Percentiles rank a stretch among this genome's conserved stretches.
Conservation (phyloP, 2,888 invertebrate species). For the Suillia variegata region DNA sequence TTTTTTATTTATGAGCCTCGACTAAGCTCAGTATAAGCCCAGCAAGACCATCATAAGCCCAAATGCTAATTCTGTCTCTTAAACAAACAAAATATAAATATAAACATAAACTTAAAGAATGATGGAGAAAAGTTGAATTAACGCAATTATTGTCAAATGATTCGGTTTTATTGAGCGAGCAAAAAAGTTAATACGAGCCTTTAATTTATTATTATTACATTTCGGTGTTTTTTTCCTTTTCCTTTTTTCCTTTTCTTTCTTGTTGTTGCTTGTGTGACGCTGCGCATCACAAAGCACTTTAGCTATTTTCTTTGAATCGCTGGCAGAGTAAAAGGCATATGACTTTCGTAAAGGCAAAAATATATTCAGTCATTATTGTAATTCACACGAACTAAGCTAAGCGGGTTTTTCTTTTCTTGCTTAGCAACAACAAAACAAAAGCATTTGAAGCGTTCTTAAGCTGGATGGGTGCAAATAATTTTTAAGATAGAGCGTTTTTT, state of each 20-base stretch:
- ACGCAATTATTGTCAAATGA: conserved; percentile 46
- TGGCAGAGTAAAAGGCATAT: background rate
- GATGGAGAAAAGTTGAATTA: conserved; percentile 40
- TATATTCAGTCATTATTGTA: too few relatives aligned
- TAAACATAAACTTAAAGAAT: too few relatives aligned
- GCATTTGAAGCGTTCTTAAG: too few relatives aligned
- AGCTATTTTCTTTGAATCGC: too few relatives aligned
- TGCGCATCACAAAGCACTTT: background rate
- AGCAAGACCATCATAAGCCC: background rate
- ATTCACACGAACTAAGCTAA: too few relatives aligned
- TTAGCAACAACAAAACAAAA: too few relatives aligned
- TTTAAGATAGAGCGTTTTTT: too few relatives aligned
- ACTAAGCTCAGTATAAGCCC: too few relatives aligned
- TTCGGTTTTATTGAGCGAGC: conserved; percentile 30
- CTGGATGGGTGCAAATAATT: too few relatives aligned
- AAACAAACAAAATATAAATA: too few relatives aligned
- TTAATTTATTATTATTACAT: background rate
- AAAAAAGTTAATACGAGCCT: background rate
- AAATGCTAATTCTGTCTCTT: background rate
- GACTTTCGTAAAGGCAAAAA: background rate
- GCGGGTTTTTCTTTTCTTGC: too few relatives aligned
- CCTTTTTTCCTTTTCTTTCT: background rate
- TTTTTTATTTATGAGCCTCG: background rate
- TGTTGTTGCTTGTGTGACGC: background rate
- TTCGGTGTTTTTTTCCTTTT: background rate